Percentiles rank a stretch among this genome's conserved stretches.
These are phyloP conservation scores for Euwallacea similis DNA, from an alignment of 1,140 invertebrate species.

Conservation along the genomic window DNA sequence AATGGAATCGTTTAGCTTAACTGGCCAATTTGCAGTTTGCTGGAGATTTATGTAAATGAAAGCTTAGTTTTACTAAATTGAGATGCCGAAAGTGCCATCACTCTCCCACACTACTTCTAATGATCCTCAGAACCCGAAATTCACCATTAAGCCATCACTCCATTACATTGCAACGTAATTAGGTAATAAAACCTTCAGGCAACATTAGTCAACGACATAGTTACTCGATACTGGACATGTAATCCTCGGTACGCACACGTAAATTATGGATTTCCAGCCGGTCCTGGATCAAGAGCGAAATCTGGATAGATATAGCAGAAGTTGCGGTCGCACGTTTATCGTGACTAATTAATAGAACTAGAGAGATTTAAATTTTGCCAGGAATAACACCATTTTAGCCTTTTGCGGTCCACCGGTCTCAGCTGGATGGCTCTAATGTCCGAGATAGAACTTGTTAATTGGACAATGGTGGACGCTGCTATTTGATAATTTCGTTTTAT, in stretches of 20 bases:
- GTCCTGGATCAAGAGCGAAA: slow-evolving; percentile 12
- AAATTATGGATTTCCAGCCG: slow-evolving; percentile 21
- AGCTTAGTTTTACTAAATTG: slow-evolving; percentile 25
- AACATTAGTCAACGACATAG: not conserved
- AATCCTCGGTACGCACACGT: slow-evolving; percentile 24
- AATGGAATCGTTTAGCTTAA: slow-evolving; percentile 32
- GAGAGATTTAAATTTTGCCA: slow-evolving; percentile 29
- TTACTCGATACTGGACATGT: not conserved
- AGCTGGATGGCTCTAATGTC: slow-evolving; percentile 27
- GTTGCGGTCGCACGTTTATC: slow-evolving; percentile 24
- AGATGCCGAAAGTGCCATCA: not conserved
- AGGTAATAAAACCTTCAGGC: not conserved
- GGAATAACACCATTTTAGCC: slow-evolving; percentile 28
- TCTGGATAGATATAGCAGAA: slow-evolving; percentile 15
- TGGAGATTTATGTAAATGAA: slow-evolving; percentile 32
- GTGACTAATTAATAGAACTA: slow-evolving; percentile 27
- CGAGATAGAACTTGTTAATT: slow-evolving; percentile 27
- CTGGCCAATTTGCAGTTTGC: slow-evolving; percentile 34
- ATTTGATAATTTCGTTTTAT: slow-evolving; percentile 11
- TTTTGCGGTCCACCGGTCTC: slow-evolving; percentile 27
- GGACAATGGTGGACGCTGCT: slow-evolving; percentile 11
- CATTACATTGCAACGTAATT: not conserved
- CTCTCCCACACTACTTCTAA: no score
- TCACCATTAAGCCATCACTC: no score
- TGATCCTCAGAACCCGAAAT: no score